Evolutionary conservation across 2,888 invertebrate genomes (phyloP), one percentile per base, ranked within the genome.

Genomic region (Drosophila mulleri): DNA sequence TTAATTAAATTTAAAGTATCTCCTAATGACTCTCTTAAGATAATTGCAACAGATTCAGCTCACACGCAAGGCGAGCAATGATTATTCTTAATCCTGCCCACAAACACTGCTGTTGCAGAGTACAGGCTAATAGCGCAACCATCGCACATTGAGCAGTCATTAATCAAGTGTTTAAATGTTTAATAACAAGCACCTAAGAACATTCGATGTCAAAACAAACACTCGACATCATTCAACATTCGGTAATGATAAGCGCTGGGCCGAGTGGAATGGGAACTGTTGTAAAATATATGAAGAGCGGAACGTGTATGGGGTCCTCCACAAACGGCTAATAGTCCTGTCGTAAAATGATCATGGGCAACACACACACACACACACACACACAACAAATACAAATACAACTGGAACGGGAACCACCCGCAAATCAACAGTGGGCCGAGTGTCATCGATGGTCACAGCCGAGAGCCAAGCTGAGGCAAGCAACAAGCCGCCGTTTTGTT

Each of bases 161-260:
- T 90, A 89, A 90, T 91, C 91, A 91, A 63, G 37, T 26, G 52
- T 29, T 69, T 77, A 79, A 82, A 73, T 82, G 80, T 72, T 79
- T 78, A 82, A 81, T 75, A 82, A 80, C 74, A 70, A 73, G 68
- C 72, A 72, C 59, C 80, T 59, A 47, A 75, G 75, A 82, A 82
- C 72, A 82, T 68, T 82, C 83, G 86, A 87, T 91, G 92, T 92
- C 92, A 92, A 92, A 92, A 92, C 90, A 92, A 90, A 89, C 90
- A 90, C 91, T 90, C 89, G 88, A 90, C 88, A 92, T 91, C 90
- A 91, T 92, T 91, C 90, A 92, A 90, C 91, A 91, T 82, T 82
- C 78, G 77, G 72, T 74, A 88, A 91, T 90, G 91, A 92, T 91
- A 91, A 83, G 75, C 54, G 65, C 67, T 64, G 69, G 68, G 50